Evolutionary conservation across 2,888 invertebrate species (phyloP), one percentile per base, ranked within the genome.

Genomic region (Lepas anatifera): DNA sequence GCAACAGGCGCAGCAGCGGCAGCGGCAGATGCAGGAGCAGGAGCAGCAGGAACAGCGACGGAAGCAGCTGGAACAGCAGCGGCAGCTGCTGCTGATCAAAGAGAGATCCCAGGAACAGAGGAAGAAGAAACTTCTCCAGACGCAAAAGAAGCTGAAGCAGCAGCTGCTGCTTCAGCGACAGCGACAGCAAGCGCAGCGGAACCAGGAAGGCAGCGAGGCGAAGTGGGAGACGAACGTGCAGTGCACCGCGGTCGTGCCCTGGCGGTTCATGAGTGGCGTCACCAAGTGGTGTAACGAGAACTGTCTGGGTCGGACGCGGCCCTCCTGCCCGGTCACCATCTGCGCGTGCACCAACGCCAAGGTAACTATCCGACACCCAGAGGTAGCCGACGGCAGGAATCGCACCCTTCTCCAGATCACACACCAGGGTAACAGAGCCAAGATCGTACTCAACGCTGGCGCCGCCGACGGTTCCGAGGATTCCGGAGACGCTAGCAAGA

Each of bases 241-340:
- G 41, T 66, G 66, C 27, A 66, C 66, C 13, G 66, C 39, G 3
- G 66, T 41, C 25, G 41, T 39, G 41, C 66, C 66, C 6, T 66
- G 66, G 66, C 37, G 66, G 16, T 41, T 66, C 39, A 41, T 66
- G 66, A 41, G 66, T 27, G 66, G 66, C 13, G 66, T 66, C 13
- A 66, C 37, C 66, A 37, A 41, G 13, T 66, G 66, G 66, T 66
- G 66, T 27, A 37, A 25, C 66, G 39, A 39, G 13, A 66, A 41
- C 37, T 66, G 66, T 27, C 39, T 41, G 66, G 66, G 41, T 13
- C 25, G 66, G 27, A 3, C 3, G 66, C 66, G 41, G 39, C 39
- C 39, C 27, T 25, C 39, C 66, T 66, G 66, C 13, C 66, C 66
- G 25, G 39, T 66, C 25, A 66, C 66, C 41, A 41, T 66, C 41